Evolutionary conservation across 2,888 invertebrate genomes (phyloP), one percentile per base, ranked within the genome.

Genomic region (Linnaemya tessellans): DNA sequence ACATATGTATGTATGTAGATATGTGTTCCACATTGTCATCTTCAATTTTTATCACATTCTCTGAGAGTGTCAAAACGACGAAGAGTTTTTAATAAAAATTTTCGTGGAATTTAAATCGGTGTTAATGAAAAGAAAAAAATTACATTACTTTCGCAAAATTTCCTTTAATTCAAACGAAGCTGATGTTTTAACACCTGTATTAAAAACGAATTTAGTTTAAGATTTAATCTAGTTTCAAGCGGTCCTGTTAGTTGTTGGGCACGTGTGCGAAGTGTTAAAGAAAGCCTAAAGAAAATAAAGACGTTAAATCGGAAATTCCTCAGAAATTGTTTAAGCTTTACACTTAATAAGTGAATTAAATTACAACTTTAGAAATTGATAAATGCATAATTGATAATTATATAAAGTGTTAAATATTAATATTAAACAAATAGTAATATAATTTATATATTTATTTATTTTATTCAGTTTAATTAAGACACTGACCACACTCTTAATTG

Each of bases 171-270:
- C 18, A 64, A 67, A 9, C 84, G 41, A 54, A 84, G 77, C 41
- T 78, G 67, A 81, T 62, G 73, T 84, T 20, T 64, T 56, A 81
- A 78, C 80, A 84, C 30, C 51, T 56, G 51, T 25, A 18, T 41
- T 20, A 11, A 0, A 49, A 41, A 20, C n/a, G 38, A 30, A 11
- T 80, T 84, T 73, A 84, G 84, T 84, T 62, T 18, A 68, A 67
- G 60, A 68, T 78, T 78, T 49, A 68, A 56, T 51, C 65, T 80
- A 78, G 77, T 67, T 73, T 62, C 67, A 74, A 56, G 38, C 51
- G 84, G 77, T 79, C 70, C 70, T 79, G 25, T 8, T n/a, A 74
- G 58, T 25, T 60, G 80, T 60, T 51, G 80, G 51, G 58, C 56
- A 43, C 41, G 62, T 54, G 58, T 35, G 20, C 22, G 25, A 43